Evolutionary conservation across 2,797 vertebrate species (phyloP).

Genomic region (Clarias fuscus): DNA sequence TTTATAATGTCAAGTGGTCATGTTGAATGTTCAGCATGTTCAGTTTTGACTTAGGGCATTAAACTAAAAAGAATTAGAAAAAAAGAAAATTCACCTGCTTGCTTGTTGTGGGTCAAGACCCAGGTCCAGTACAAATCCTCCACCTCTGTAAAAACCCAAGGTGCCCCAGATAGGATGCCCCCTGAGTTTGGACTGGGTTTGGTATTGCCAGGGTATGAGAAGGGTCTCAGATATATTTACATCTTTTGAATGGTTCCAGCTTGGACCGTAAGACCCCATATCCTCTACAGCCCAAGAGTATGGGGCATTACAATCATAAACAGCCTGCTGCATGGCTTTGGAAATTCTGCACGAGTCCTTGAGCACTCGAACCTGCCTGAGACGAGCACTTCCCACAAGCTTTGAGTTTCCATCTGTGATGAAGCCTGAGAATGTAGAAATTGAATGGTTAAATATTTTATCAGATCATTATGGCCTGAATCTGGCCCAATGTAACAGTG

Average conservation of each 20-base stretch:
- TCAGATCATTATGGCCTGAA: neutral
- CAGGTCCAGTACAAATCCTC: slow-evolving; percentile 85
- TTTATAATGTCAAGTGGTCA: too few relatives aligned
- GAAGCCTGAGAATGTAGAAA: slow-evolving; percentile 77
- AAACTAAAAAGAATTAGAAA: too few relatives aligned
- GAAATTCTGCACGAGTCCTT: slow-evolving; percentile 76
- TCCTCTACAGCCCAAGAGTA: slow-evolving; percentile 91
- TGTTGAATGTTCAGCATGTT: too few relatives aligned
- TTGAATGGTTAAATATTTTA: neutral
- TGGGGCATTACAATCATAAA: slow-evolving; percentile 73
- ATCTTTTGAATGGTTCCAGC: slow-evolving; percentile 73
- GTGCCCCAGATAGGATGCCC: slow-evolving; percentile 84
- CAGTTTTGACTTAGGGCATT: too few relatives aligned
- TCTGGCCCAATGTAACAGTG: too few relatives aligned
- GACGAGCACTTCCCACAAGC: slow-evolving; percentile 86
- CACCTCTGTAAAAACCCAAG: slow-evolving; percentile 83
- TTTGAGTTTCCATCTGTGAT: slow-evolving; percentile 95
- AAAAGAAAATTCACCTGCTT: slow-evolving; percentile 73
- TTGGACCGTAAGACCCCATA: slow-evolving; percentile 75
- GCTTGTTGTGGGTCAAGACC: slow-evolving; percentile 78
- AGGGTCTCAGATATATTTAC: slow-evolving; percentile 61
- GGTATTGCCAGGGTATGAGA: slow-evolving; percentile 81
- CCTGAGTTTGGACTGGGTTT: slow-evolving; percentile 78
- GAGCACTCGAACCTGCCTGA: slow-evolving; percentile 88
- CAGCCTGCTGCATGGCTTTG: slow-evolving; percentile 64